Evolutionary conservation across 2,888 invertebrate species (phyloP), one percentile per base, ranked within the genome.

Genomic region (Halocaridina rubra): DNA sequence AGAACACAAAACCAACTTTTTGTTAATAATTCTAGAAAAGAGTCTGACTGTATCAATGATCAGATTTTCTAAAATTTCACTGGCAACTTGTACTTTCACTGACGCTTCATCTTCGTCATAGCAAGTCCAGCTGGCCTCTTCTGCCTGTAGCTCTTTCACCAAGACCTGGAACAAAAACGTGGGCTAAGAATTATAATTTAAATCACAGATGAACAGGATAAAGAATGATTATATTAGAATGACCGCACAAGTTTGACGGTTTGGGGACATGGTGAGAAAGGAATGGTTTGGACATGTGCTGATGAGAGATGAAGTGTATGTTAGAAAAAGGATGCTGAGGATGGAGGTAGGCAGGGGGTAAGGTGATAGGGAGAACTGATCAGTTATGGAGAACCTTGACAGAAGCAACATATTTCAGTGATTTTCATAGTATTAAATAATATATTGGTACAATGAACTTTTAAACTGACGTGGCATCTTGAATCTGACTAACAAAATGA

Each of bases 101-200:
- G 93, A 92, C 24, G 93, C 91, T 90, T 95, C 95, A 89, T 95
- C 95, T 72, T 93, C 91, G 90, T 94, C 94, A 90, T 94, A 95
- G 90, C 94, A 94, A 0, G 94, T 93, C 95, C 95, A 96, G 88
- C 93, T 93, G 16, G 93, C 92, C 90, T 95, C 95, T 89, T 95
- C 95, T 76, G 93, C 93, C 89, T 93, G 94, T 75, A 94, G 92
- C 90, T 95, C 95, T 81, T 93, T 92, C 39, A 95, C 86, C 74
- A 86, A 53, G 22, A 86, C 79, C 86, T 86, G 16, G 19, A 80
- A 30, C 3, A 32, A 30, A 77, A 27, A 53, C 10, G 27, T 22
- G 57, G 29, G 13, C 19, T 30, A 13, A 61, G 22, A 3, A 29
- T 24, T 67, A 24, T 19, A 24, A 24, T 27, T 67, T 27, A 24